Evolutionary conservation across 2,888 invertebrate genomes (phyloP).

Genomic region (Epistrophella euchroma): DNA sequence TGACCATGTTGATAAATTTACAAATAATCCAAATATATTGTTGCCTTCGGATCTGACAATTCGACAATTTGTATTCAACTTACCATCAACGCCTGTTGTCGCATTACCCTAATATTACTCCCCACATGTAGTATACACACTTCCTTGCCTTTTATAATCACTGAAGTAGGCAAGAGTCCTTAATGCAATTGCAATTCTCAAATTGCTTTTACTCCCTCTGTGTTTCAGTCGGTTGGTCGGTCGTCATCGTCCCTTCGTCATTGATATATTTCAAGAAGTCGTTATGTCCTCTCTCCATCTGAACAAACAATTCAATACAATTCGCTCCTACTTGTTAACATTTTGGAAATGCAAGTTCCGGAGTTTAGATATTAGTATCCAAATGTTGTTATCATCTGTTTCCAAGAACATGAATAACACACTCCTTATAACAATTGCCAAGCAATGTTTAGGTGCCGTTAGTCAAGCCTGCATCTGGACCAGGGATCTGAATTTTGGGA

Average conservation of each 20-base stretch:
- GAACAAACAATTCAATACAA: conserved; percentile 46
- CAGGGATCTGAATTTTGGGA: neutral
- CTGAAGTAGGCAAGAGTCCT: conserved; percentile 12
- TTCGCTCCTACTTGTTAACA: conserved; percentile 73
- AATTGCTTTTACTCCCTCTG: neutral
- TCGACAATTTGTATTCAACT: conserved; percentile 71
- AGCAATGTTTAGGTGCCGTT: conserved; percentile 47
- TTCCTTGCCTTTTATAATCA: conserved; percentile 18
- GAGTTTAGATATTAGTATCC: conserved; percentile 75
- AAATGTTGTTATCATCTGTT: conserved; percentile 75
- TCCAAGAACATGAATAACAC: conserved; percentile 69
- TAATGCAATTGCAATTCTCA: conserved; percentile 14
- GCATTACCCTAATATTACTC: conserved; percentile 8
- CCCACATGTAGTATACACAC: neutral
- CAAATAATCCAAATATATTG: conserved; percentile 71
- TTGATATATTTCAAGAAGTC: conserved; percentile 45
- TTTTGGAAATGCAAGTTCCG: conserved; percentile 69
- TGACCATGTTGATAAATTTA: conserved; percentile 71
- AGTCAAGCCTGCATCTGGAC: conserved; percentile 34
- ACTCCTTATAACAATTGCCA: conserved; percentile 47
- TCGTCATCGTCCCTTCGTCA: neutral
- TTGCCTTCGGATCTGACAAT: conserved; percentile 63
- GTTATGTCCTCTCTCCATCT: conserved; percentile 21
- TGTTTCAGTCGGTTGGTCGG: neutral
- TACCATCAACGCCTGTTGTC: conserved; percentile 33